Percentiles rank a stretch among this genome's conserved stretches.
Conservation (phyloP, 37 sponge, comb jelly and placozoan genomes). For the Corticium candelabrum region DNA sequence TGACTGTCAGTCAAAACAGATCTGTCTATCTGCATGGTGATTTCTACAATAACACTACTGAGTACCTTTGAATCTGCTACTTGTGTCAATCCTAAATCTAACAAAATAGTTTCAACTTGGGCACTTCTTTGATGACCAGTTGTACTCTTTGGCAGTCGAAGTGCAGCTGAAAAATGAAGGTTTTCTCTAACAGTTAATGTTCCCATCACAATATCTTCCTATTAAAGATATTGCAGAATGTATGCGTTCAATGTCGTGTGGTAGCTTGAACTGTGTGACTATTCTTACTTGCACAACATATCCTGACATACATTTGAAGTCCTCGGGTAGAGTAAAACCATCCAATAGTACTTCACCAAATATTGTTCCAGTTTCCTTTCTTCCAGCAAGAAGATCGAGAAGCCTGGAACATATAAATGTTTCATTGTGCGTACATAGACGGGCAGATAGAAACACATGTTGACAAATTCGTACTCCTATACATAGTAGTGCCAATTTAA, state of each 20-base stretch:
- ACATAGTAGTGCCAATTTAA: no score
- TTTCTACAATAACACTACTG: no score
- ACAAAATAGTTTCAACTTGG: conserved; percentile 48
- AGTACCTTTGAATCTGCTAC: conserved; percentile 47
- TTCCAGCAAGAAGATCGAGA: conserved; percentile 58
- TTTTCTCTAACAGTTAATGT: conserved; percentile 59
- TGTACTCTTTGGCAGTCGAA: conserved; percentile 27
- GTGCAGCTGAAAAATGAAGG: conserved; percentile 49
- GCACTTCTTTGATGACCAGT: conserved; percentile 13
- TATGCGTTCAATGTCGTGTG: background rate
- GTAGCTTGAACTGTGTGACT: background rate
- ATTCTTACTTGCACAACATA: conserved; percentile 58
- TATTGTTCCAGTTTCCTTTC: conserved; percentile 23
- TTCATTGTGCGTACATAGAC: no score
- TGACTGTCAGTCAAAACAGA: background rate
- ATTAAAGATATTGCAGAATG: background rate
- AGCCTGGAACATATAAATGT: no score
- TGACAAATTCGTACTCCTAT: no score
- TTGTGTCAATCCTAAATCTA: conserved; percentile 43
- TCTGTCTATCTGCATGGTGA: no score
- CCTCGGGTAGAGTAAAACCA: conserved; percentile 27
- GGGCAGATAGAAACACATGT: no score
- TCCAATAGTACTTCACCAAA: conserved; percentile 37
- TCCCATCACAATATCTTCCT: conserved; percentile 62
- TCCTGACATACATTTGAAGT: conserved; percentile 51